These are phyloP conservation scores for Sphecodes monilicornis DNA, from an alignment of 2,888 invertebrate genomes.

Conservation along the genomic window DNA sequence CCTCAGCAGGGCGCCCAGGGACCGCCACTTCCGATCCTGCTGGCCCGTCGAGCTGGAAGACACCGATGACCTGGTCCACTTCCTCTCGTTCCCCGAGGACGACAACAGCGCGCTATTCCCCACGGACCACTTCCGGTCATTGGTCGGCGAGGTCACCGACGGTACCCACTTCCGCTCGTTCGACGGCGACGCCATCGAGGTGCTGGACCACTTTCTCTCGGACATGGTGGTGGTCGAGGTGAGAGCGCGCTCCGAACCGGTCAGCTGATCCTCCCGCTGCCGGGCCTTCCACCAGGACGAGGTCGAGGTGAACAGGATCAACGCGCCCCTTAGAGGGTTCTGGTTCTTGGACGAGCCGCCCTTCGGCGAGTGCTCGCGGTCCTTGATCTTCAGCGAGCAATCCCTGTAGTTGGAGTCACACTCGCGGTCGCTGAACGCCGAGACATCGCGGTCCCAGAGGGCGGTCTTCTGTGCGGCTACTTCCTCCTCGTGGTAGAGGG, in stretches of 20 bases:
- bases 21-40: constrained; percentile 84
- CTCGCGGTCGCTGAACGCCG: constrained; percentile 75
- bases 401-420: constrained; percentile 73
- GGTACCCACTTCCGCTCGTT: constrained; percentile 77
- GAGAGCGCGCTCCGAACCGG: constrained; percentile 46
- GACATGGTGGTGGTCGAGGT: constrained; percentile 53
- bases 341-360: constrained; percentile 75
- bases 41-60: constrained; percentile 77
- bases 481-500: constrained; percentile 77
- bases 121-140: constrained; percentile 79
- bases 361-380: constrained; percentile 71
- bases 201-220: constrained; percentile 80
- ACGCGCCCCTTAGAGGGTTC: constrained; percentile 80
- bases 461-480: constrained; percentile 68
- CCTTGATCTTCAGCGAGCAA: constrained; percentile 65
- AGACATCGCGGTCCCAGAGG: constrained; percentile 73
- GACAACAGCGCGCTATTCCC: constrained; percentile 64
- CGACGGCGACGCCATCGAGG: constrained; percentile 75
- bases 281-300: constrained; percentile 83
- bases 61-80: constrained; percentile 77
- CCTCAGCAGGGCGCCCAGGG: constrained; percentile 84
- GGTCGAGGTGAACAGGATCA: constrained; percentile 82
- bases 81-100: constrained; percentile 74
- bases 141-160: constrained; percentile 68
- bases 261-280: constrained; percentile 79